Percentiles rank a stretch among this genome's conserved stretches.
These are phyloP conservation scores for Zaprionus kolodkinae DNA, from an alignment of 1,140 invertebrate genomes.

Conservation along the genomic window DNA sequence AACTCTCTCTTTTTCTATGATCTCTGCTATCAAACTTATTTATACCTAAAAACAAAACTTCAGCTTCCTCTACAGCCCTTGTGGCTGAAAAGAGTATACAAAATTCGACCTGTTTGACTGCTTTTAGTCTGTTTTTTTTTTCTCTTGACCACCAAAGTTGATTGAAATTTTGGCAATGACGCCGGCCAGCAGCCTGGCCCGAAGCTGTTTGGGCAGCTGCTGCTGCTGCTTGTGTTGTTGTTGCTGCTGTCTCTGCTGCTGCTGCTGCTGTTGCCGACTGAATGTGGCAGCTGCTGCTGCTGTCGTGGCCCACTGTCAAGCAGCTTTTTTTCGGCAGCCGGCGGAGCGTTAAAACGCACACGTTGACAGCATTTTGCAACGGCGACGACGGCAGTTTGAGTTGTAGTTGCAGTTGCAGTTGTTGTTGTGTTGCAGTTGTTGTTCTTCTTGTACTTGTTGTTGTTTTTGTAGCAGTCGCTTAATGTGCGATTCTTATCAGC, in stretches of 20 bases:
- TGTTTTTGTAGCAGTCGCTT: slow-evolving; percentile 57
- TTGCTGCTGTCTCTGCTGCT: slow-evolving; percentile 19
- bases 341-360: slow-evolving; percentile 77
- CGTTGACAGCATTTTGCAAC: slow-evolving; percentile 73
- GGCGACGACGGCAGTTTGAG: slow-evolving; percentile 48
- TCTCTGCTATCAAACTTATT: no score
- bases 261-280: slow-evolving; percentile 33
- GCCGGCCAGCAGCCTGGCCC: slow-evolving; percentile 53
- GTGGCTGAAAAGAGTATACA: slow-evolving; percentile 10
- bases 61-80: neutral
- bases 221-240: slow-evolving; percentile 19
- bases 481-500: neutral
- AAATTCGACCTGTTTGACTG: neutral
- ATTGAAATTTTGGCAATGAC: slow-evolving; percentile 70
- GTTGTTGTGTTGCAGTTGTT: slow-evolving; percentile 61
- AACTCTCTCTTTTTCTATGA: no score
- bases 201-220: slow-evolving; percentile 50
- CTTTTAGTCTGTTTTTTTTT: neutral
- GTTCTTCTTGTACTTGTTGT: slow-evolving; percentile 23
- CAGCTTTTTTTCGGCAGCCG: slow-evolving; percentile 30
- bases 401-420: slow-evolving; percentile 44
- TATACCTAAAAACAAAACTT: neutral
- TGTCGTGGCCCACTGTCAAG: slow-evolving; percentile 51
- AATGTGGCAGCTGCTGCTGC: slow-evolving; percentile 58
- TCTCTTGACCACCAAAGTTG: slow-evolving; percentile 65